A percentile compares a stretch with the other conserved stretches of the same genome.
Conservation (phyloP, 2,113 vertebrate genomes). For the Mustelus asterias region DNA sequence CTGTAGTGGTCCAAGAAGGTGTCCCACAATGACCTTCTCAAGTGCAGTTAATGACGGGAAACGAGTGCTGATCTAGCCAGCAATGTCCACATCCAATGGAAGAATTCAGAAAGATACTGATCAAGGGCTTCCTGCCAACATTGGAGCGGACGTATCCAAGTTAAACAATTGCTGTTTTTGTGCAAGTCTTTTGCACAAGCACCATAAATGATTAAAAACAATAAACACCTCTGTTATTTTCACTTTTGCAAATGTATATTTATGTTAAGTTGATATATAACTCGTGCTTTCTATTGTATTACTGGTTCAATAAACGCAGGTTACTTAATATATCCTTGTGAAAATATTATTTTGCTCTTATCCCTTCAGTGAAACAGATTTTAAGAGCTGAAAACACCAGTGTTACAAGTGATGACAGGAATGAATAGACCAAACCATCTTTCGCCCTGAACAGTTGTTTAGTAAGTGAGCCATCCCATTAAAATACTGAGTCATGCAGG, state of each 20-base stretch:
- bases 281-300: not conserved
- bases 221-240: slow-evolving; percentile 17
- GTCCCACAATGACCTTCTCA: not conserved
- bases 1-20: not conserved
- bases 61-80: not conserved
- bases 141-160: not conserved
- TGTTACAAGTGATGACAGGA: not conserved
- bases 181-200: not conserved
- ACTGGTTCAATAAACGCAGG: slow-evolving; percentile 15
- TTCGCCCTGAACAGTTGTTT: not conserved
- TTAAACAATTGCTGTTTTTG: slow-evolving; percentile 31
- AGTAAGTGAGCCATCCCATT: not conserved
- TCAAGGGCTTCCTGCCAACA: slow-evolving; percentile 17
- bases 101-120: not conserved
- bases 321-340: slow-evolving; percentile 19
- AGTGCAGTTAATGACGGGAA: not conserved
- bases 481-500: not conserved
- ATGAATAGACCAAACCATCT: not conserved
- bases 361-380: not conserved
- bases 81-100: not conserved
- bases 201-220: slow-evolving; percentile 18
- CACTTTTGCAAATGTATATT: slow-evolving; percentile 1
- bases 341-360: slow-evolving; percentile 17
- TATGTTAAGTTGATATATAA: not conserved
- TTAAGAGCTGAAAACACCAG: not conserved